phyloP scores from a whole-genome alignment of 2,797 vertebrate genomes.

The Allochrocebus solatus region DNA sequence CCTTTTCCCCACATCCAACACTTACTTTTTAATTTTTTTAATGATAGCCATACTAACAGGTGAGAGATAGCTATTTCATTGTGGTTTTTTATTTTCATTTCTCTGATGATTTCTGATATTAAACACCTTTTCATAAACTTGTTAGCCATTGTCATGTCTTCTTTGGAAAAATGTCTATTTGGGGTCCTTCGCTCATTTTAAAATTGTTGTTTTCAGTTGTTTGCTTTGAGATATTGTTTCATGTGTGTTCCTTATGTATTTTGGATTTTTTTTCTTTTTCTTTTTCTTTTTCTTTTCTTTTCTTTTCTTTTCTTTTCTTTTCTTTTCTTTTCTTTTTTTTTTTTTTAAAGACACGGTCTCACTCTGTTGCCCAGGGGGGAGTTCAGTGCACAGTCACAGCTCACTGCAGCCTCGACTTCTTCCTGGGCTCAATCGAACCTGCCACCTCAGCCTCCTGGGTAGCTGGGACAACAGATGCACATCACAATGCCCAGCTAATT shows the following conservation, averaged over 20 bases:
- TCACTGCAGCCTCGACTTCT: too few relatives aligned
- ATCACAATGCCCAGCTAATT: too few relatives aligned
- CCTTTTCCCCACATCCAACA: background rate
- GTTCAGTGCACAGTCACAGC: too few relatives aligned
- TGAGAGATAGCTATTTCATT: background rate
- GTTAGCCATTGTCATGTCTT: background rate
- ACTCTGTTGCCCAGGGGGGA: too few relatives aligned
- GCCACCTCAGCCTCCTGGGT: too few relatives aligned
- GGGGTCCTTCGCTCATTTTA: background rate
- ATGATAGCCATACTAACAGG: background rate
- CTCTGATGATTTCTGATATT: background rate
- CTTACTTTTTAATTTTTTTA: background rate
- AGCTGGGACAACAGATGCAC: too few relatives aligned
- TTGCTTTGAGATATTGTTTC: background rate
- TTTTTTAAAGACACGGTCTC: too few relatives aligned
- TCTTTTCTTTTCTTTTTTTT: too few relatives aligned
- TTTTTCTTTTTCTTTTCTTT: too few relatives aligned
- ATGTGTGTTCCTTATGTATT: background rate
- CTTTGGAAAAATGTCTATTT: background rate
- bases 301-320: too few relatives aligned
- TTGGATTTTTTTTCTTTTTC: too few relatives aligned
- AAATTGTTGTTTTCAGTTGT: background rate
- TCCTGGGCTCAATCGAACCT: too few relatives aligned
- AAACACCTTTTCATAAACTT: background rate
- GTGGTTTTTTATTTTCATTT: background rate